phyloP scores from a whole-genome alignment of 2,113 vertebrate species.

The Toxotes jaculatrix region DNA sequence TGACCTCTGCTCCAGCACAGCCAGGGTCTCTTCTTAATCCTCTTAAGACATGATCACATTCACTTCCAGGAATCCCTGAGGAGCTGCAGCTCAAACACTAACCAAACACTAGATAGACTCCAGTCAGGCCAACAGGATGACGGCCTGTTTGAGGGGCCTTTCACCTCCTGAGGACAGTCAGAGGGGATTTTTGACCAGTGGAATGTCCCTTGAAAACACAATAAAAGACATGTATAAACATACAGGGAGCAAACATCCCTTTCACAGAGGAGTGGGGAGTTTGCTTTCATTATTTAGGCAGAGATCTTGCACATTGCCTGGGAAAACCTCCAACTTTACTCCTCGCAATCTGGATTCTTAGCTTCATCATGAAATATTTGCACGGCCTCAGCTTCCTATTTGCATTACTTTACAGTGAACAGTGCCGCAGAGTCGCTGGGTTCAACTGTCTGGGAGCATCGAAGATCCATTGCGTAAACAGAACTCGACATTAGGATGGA shows the following conservation, averaged over 20 bases:
- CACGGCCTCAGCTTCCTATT: conserved; percentile 7
- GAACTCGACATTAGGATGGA: conserved; percentile 41
- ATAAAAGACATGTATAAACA: conserved; percentile 56
- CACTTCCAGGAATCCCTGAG: conserved; percentile 58
- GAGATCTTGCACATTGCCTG: conserved; percentile 10
- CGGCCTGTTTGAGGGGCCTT: conserved; percentile 27
- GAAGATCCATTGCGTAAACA: conserved; percentile 34
- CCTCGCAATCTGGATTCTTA: conserved; percentile 29
- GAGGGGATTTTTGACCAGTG: conserved; percentile 37
- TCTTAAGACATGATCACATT: conserved; percentile 59
- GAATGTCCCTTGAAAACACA: conserved; percentile 64
- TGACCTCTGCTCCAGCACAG: conserved; percentile 49
- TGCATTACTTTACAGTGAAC: conserved; percentile 1
- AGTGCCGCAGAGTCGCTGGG: neutral
- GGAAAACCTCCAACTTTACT: conserved; percentile 45
- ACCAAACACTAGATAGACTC: conserved; percentile 21
- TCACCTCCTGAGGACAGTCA: conserved; percentile 51
- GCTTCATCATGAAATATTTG: conserved; percentile 36
- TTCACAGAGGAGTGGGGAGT: conserved; percentile 3
- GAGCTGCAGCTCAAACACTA: conserved; percentile 52
- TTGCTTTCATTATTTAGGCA: conserved; percentile 18
- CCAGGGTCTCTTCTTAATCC: conserved; percentile 57
- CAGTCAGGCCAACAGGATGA: conserved; percentile 43
- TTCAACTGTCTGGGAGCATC: conserved; percentile 15
- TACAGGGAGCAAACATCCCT: conserved; percentile 40